Evolutionary conservation across 2,888 invertebrate species (phyloP).

Genomic region (Argyresthia albistria): DNA sequence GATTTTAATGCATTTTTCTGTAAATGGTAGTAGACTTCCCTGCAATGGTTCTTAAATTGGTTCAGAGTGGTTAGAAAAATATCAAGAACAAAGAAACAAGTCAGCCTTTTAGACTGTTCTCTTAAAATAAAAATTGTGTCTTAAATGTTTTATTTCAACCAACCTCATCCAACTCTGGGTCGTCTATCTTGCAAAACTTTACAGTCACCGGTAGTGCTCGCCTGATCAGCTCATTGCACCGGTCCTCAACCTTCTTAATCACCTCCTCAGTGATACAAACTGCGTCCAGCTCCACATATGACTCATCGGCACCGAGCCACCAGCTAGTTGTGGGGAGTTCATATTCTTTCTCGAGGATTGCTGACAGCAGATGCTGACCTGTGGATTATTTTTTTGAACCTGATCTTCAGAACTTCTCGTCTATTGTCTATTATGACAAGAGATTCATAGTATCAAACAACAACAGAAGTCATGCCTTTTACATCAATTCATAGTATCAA

Average conservation of each 20-base stretch:
- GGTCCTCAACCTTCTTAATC: slow-evolving; percentile 69
- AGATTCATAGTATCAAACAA: no score
- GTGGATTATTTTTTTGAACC: no score
- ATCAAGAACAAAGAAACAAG: no score
- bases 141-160: slow-evolving; percentile 15
- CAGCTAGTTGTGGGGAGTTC: slow-evolving; percentile 82
- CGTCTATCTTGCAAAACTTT: slow-evolving; percentile 73
- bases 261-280: slow-evolving; percentile 64
- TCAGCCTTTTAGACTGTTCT: no score
- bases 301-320: slow-evolving; percentile 85
- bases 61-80: no score
- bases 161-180: slow-evolving; percentile 70
- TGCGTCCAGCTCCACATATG: slow-evolving; percentile 79
- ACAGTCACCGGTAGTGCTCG: slow-evolving; percentile 76
- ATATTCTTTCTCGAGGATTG: slow-evolving; percentile 79
- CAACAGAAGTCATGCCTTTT: no score
- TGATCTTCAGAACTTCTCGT: no score
- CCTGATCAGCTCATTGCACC: slow-evolving; percentile 79
- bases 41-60: not conserved
- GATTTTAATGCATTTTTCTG: not conserved
- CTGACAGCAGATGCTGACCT: slow-evolving; percentile 89
- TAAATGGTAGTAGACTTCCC: not conserved
- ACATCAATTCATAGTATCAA: no score
- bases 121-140: no score
- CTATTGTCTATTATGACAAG: no score